A percentile compares a stretch with the other conserved stretches of the same genome.
Evolutionary conservation across 2,113 vertebrate genomes (phyloP).

Genomic region (Austrofundulus limnaeus): DNA sequence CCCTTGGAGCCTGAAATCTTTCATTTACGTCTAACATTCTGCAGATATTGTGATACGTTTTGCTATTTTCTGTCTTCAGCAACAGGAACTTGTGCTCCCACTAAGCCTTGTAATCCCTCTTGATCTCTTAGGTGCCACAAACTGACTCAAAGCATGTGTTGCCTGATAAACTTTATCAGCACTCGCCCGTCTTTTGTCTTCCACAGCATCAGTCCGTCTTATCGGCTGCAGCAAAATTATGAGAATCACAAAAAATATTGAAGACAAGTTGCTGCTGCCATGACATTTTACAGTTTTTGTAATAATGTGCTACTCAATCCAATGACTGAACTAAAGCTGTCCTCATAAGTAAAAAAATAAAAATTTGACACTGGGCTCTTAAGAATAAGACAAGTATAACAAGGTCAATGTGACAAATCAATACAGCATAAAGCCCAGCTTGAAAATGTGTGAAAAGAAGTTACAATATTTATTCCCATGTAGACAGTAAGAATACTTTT

Average conservation of each 20-base stretch:
- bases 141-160: neutral
- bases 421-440: neutral
- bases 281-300: neutral
- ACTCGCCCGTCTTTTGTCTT: neutral
- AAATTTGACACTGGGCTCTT: neutral
- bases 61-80: no score
- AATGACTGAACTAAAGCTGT: neutral
- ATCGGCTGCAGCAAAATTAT: neutral
- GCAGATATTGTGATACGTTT: no score
- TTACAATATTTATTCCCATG: neutral
- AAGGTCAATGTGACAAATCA: neutral
- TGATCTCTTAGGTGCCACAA: neutral
- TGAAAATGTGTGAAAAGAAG: neutral
- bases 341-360: neutral
- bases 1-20: no score
- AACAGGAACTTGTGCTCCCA: no score
- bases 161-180: neutral
- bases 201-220: neutral
- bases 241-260: neutral
- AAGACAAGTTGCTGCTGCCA: neutral
- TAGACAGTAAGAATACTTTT: neutral
- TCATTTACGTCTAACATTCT: no score
- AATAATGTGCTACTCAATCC: neutral
- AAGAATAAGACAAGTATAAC: neutral
- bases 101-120: no score